Percentiles rank a stretch among this genome's conserved stretches.
These are phyloP conservation scores for Chaetophractus vellerosus DNA, from an alignment of 2,797 vertebrate species.

Conservation along the genomic window DNA sequence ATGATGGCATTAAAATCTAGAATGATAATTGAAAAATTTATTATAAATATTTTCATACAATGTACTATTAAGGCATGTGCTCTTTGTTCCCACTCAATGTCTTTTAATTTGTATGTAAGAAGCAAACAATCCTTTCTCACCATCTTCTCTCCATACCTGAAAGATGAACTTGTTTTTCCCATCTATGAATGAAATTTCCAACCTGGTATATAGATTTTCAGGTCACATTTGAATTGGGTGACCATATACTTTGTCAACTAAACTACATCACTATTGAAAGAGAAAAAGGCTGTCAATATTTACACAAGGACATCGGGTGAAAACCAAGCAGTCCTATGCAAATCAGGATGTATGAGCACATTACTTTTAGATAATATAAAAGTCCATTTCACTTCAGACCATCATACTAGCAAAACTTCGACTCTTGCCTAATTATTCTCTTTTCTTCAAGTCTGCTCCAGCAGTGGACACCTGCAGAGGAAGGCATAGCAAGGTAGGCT, in stretches of 20 bases:
- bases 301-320: not conserved
- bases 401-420: not conserved
- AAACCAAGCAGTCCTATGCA: not conserved
- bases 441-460: not conserved
- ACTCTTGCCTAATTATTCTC: too few relatives aligned
- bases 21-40: not conserved
- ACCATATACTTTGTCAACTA: not conserved
- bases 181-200: not conserved
- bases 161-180: not conserved
- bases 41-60: not conserved
- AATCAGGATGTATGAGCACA: not conserved
- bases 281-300: not conserved
- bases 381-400: not conserved
- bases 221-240: not conserved
- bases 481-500: accelerated
- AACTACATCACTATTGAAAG: not conserved
- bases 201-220: not conserved
- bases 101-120: not conserved
- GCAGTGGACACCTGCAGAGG: not conserved
- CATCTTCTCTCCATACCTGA: not conserved
- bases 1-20: not conserved
- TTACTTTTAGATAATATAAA: not conserved
- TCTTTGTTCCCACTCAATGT: not conserved
- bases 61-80: not conserved
- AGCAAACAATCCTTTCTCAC: not conserved